phyloP scores from a whole-genome alignment of 2,113 vertebrate genomes.

The Monarcha castaneiventris region DNA sequence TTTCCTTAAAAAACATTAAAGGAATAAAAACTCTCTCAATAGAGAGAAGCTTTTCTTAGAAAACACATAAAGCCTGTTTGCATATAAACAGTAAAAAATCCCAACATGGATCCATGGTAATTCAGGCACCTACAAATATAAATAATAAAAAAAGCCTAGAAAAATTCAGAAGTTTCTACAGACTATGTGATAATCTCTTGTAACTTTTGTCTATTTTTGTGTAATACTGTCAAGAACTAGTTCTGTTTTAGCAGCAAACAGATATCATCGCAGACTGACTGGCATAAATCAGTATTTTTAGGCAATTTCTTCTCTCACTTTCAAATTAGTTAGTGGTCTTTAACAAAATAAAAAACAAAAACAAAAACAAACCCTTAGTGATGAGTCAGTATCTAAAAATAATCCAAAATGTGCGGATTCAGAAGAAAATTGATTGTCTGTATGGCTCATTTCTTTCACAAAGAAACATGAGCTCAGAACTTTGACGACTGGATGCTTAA shows the following conservation, averaged over 20 bases:
- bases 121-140: neutral
- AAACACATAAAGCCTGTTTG: neutral
- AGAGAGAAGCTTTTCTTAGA: neutral
- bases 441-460: neutral
- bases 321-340: neutral
- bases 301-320: neutral
- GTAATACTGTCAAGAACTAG: neutral
- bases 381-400: neutral
- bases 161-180: neutral
- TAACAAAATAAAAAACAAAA: neutral
- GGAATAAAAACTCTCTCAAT: neutral
- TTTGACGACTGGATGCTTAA: neutral
- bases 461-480: neutral
- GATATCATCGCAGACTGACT: neutral
- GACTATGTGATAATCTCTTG: neutral
- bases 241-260: neutral
- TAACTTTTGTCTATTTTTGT: neutral
- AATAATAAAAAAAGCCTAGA: neutral
- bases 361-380: rapidly evolving
- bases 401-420: neutral
- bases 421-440: neutral
- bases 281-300: neutral
- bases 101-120: neutral
- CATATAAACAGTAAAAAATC: neutral
- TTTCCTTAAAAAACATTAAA: neutral